These are phyloP conservation scores for Nemurella pictetii DNA, from an alignment of 2,888 invertebrate genomes.

Conservation along the genomic window DNA sequence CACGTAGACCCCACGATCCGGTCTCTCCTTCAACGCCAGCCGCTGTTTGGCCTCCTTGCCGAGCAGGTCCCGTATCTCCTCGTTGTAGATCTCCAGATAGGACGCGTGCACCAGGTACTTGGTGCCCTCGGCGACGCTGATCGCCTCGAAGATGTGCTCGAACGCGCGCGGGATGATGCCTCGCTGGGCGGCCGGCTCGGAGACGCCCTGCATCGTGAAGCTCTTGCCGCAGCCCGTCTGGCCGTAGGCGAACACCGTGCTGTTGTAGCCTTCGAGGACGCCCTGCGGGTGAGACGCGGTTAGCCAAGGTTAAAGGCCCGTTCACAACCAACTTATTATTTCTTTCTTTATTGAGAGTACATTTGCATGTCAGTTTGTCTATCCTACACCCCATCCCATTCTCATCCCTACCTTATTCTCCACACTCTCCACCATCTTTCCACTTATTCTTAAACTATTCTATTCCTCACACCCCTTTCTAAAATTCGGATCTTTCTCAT, in stretches of 20 bases:
- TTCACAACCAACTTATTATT: too few relatives aligned
- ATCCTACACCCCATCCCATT: too few relatives aligned
- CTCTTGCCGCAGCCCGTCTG: constrained; percentile 93
- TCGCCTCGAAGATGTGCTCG: constrained; percentile 87
- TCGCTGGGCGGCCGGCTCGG: constrained; percentile 55
- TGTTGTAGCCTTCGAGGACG: constrained; percentile 89
- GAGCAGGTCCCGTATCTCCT: constrained; percentile 73
- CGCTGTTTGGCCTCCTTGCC: constrained; percentile 61
- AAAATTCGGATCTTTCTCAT: too few relatives aligned
- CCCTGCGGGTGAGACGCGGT: constrained; percentile 56
- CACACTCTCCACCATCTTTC: too few relatives aligned
- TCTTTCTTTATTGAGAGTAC: too few relatives aligned
- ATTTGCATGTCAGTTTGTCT: too few relatives aligned
- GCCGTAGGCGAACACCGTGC: constrained; percentile 91
- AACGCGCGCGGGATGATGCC: constrained; percentile 79
- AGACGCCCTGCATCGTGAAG: constrained; percentile 82
- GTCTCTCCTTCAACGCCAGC: constrained; percentile 68
- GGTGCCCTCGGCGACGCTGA: constrained; percentile 67
- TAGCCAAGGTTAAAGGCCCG: constrained; percentile 41
- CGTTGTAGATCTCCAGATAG: constrained; percentile 84
- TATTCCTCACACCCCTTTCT: too few relatives aligned
- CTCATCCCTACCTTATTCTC: too few relatives aligned
- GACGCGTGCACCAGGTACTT: constrained; percentile 78
- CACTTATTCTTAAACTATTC: too few relatives aligned
- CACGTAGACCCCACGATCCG: constrained; percentile 67